Evolutionary conservation across 2,888 invertebrate species (phyloP).

Genomic region (Taphrorychus bicolor): DNA sequence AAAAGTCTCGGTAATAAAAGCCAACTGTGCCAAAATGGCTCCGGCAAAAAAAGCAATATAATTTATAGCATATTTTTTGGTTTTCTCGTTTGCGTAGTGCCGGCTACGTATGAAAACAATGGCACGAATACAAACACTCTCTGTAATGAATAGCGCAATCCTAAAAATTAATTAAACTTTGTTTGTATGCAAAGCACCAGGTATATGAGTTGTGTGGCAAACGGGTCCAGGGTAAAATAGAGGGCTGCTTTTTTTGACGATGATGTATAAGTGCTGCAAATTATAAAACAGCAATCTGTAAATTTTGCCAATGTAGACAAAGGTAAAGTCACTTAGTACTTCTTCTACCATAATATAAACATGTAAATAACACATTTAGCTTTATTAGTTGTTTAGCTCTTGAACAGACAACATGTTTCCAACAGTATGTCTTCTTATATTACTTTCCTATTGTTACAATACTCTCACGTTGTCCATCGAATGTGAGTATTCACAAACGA

Average conservation of each 20-base stretch:
- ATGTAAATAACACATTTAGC: too few relatives aligned
- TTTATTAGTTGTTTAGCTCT: too few relatives aligned
- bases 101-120: conserved; percentile 30
- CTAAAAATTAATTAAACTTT: conserved; percentile 35
- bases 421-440: too few relatives aligned
- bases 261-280: background rate
- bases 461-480: too few relatives aligned
- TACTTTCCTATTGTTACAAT: too few relatives aligned
- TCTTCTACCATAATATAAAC: too few relatives aligned
- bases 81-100: conserved; percentile 19
- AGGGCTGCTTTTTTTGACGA: background rate
- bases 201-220: conserved; percentile 4
- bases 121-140: conserved; percentile 22
- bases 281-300: too few relatives aligned
- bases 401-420: too few relatives aligned
- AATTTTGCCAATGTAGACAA: too few relatives aligned
- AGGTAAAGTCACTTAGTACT: too few relatives aligned
- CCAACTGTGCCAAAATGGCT: conserved; percentile 4
- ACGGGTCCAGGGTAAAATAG: background rate
- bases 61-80: conserved; percentile 26
- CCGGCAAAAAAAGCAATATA: conserved; percentile 16
- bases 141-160: conserved; percentile 31
- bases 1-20: conserved; percentile 7
- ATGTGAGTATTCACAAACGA: too few relatives aligned
- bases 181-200: conserved; percentile 12